Conservation (phyloP, 1,140 invertebrate species). For the Drosophila parvula region DNA sequence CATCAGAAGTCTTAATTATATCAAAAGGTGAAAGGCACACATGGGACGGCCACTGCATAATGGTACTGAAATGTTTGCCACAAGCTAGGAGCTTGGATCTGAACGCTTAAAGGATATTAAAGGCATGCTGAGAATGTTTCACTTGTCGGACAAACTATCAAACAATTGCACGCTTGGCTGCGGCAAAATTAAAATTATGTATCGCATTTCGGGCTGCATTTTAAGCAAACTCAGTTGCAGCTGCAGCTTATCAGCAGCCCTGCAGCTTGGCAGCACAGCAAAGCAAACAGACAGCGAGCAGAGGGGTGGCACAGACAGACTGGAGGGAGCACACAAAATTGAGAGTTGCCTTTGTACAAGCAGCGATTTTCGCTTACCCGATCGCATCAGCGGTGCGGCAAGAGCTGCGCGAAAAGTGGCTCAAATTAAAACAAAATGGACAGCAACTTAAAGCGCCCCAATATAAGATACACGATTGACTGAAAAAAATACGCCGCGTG, state of each 20-base stretch:
- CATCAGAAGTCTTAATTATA: slow-evolving; percentile 73
- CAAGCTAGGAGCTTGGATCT: background rate
- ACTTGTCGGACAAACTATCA: slow-evolving; percentile 52
- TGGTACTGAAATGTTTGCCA: slow-evolving; percentile 27
- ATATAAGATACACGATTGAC: slow-evolving; percentile 41
- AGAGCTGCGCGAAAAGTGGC: slow-evolving; percentile 30
- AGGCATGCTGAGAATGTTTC: slow-evolving; percentile 7
- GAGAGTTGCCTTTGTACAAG: slow-evolving; percentile 14
- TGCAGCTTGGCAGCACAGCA: slow-evolving; percentile 39
- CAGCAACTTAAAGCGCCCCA: slow-evolving; percentile 40
- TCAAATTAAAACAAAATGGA: slow-evolving; percentile 57
- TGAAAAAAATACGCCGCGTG: slow-evolving; percentile 38
- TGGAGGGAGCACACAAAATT: slow-evolving; percentile 20
- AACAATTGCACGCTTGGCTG: slow-evolving; percentile 69
- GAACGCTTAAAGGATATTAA: slow-evolving; percentile 29
- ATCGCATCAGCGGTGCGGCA: slow-evolving; percentile 28
- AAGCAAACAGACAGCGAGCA: slow-evolving; percentile 42
- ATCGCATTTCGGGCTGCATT: slow-evolving; percentile 54
- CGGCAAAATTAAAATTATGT: slow-evolving; percentile 56
- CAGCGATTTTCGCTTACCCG: slow-evolving; percentile 41
- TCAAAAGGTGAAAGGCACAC: slow-evolving; percentile 52
- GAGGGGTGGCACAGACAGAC: background rate
- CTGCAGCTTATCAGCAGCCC: slow-evolving; percentile 58
- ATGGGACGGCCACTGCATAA: slow-evolving; percentile 18
- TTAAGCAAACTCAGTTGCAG: slow-evolving; percentile 44